Conservation (phyloP, 2,888 invertebrate species). For the Rhagium mordax region DNA sequence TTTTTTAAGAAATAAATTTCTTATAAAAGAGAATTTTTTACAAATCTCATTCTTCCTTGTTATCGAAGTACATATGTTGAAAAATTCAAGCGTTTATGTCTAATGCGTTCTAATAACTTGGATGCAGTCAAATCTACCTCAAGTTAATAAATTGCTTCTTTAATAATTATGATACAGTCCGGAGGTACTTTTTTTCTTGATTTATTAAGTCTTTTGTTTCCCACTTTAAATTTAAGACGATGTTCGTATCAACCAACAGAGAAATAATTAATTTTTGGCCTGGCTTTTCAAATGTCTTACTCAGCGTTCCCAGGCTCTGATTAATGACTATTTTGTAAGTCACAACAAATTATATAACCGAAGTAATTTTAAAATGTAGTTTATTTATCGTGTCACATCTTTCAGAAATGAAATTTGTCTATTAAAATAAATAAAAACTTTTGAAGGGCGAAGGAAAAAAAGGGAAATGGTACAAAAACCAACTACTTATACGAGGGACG, state of each 20-base stretch:
- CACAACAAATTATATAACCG: background rate
- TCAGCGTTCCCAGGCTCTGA: conserved; percentile 2
- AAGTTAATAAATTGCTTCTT: conserved; percentile 11
- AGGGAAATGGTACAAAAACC: no score
- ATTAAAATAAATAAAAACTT: background rate
- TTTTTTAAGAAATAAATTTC: no score
- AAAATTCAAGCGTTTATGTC: background rate
- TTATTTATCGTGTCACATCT: background rate
- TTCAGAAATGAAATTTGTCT: background rate
- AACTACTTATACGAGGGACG: no score
- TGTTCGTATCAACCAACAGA: background rate
- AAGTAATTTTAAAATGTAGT: background rate
- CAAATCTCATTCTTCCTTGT: no score
- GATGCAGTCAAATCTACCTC: background rate
- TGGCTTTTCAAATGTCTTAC: conserved; percentile 10
- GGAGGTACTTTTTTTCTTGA: conserved; percentile 16
- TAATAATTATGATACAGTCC: background rate
- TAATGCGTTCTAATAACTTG: background rate
- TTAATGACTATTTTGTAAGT: conserved; percentile 4
- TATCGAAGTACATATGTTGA: no score
- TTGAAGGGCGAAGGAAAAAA: no score
- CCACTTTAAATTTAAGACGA: conserved; percentile 16
- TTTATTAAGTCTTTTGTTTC: conserved; percentile 16
- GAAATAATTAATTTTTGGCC: conserved; percentile 15
- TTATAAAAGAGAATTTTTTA: no score